These are phyloP conservation scores for Tylochromis polylepis DNA, from an alignment of 2,113 vertebrate species.

Conservation along the genomic window DNA sequence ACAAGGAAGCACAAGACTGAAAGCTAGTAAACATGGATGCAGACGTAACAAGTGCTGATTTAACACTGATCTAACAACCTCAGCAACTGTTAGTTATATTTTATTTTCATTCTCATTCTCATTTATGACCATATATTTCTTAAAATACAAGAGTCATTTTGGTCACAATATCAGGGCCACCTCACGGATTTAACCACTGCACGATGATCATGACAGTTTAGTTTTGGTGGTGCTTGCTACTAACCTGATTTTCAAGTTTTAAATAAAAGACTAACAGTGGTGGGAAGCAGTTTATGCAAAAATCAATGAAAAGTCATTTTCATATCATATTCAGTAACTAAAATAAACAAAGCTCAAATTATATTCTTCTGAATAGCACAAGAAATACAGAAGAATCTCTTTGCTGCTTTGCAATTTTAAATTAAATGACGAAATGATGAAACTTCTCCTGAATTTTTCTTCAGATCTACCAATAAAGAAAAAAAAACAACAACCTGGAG, in stretches of 20 bases:
- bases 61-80: neutral
- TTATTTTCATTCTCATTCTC: neutral
- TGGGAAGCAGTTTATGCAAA: neutral
- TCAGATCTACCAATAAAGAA: neutral
- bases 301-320: neutral
- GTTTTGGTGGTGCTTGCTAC: neutral
- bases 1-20: neutral
- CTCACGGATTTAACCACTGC: neutral
- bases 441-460: neutral
- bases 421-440: neutral
- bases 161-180: neutral
- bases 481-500: neutral
- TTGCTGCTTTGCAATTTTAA: neutral
- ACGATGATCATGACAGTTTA: neutral
- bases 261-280: neutral
- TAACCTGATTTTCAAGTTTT: slow-evolving; percentile 14
- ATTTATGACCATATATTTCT: neutral
- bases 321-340: neutral
- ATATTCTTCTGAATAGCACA: neutral
- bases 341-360: neutral
- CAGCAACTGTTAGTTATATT: neutral
- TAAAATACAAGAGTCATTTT: neutral
- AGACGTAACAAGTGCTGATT: neutral
- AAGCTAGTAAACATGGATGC: neutral
- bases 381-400: neutral